Evolutionary conservation across 2,113 vertebrate species (phyloP).

Genomic region (Andinoacara biseriatus): DNA sequence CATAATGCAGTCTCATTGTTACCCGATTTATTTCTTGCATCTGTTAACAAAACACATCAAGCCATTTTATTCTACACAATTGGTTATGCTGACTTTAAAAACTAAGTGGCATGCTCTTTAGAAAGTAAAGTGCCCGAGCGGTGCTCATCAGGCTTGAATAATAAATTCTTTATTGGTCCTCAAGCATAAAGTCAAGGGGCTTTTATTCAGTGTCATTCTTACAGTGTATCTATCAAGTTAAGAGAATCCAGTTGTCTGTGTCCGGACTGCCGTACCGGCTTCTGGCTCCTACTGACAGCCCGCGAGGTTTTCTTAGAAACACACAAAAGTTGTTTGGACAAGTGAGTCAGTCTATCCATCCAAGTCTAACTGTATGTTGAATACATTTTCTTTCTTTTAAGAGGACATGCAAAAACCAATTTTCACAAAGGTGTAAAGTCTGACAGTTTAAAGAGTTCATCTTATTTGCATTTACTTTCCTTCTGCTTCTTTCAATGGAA

Average conservation of each 20-base stretch:
- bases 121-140: constrained; percentile 23
- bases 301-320: neutral
- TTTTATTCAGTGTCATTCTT: constrained; percentile 39
- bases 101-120: constrained; percentile 25
- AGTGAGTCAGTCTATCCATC: neutral
- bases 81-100: constrained; percentile 20
- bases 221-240: constrained; percentile 3
- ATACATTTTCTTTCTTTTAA: neutral
- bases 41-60: neutral
- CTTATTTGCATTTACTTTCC: no score
- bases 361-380: neutral
- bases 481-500: neutral
- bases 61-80: constrained; percentile 7
- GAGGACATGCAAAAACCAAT: neutral
- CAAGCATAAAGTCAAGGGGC: constrained; percentile 29
- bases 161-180: constrained; percentile 42
- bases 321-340: neutral
- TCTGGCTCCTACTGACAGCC: neutral
- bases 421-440: neutral
- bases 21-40: constrained; percentile 22
- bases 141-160: constrained; percentile 40
- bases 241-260: neutral
- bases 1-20: constrained; percentile 3
- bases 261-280: neutral
- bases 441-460: no score